Percentiles rank a stretch among this genome's conserved stretches.
phyloP scores from a whole-genome alignment of 2,113 vertebrate species.

The Erinaceus europaeus region DNA sequence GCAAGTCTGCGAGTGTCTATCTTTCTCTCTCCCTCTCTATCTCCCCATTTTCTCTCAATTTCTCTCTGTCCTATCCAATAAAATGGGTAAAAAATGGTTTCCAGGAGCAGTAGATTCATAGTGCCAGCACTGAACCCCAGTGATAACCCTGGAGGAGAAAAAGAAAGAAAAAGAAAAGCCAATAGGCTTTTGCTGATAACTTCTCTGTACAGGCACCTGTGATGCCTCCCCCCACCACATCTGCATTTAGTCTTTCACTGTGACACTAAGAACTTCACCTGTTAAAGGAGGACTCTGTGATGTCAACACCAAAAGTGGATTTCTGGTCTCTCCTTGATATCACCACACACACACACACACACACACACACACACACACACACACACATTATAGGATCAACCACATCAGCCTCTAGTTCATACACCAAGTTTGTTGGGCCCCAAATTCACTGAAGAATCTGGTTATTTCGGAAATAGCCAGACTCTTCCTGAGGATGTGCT shows the following conservation, averaged over 20 bases:
- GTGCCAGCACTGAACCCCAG: too few relatives aligned
- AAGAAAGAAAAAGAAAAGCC: not conserved
- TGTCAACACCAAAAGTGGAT: not conserved
- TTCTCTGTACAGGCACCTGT: not conserved
- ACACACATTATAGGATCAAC: not conserved
- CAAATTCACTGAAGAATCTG: not conserved
- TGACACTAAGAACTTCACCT: rapidly evolving
- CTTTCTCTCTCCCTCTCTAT: too few relatives aligned
- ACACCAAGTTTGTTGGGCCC: not conserved
- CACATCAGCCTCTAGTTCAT: not conserved
- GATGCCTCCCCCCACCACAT: not conserved
- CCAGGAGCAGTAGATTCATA: too few relatives aligned
- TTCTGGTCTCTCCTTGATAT: not conserved
- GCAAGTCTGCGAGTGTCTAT: too few relatives aligned
- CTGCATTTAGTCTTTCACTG: not conserved
- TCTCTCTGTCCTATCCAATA: too few relatives aligned
- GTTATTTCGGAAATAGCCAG: conserved; percentile 27
- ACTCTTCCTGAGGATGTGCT: conserved; percentile 70
- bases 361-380: too few relatives aligned
- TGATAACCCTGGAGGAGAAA: too few relatives aligned
- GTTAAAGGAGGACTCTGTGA: too few relatives aligned
- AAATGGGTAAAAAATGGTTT: too few relatives aligned
- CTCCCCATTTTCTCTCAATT: too few relatives aligned
- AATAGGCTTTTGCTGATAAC: not conserved
- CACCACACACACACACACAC: not conserved